Percentiles rank a stretch among this genome's conserved stretches.
Evolutionary conservation across 2,888 invertebrate species (phyloP).

Genomic region (Spilosoma lubricipeda): DNA sequence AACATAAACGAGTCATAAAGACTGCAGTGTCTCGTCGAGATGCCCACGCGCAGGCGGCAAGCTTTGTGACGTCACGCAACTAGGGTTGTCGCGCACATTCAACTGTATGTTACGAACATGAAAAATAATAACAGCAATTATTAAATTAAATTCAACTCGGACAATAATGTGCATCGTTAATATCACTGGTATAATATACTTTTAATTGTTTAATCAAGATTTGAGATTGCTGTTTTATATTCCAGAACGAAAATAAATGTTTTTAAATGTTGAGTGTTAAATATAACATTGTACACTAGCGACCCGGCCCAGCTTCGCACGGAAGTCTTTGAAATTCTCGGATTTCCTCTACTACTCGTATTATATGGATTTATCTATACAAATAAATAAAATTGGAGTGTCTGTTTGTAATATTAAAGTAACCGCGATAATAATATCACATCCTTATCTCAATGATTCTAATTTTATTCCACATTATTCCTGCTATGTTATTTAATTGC

Average conservation of each 20-base stretch:
- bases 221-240: conserved; percentile 23
- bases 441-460: no score
- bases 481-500: neutral
- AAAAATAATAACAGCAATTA: conserved; percentile 29
- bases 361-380: no score
- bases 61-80: conserved; percentile 36
- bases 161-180: conserved; percentile 35
- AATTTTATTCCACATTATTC: neutral
- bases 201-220: conserved; percentile 25
- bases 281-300: neutral
- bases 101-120: conserved; percentile 10
- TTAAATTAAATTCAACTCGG: conserved; percentile 35
- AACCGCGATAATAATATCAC: no score
- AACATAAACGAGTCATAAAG: conserved; percentile 36
- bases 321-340: no score
- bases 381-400: no score
- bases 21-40: conserved; percentile 32
- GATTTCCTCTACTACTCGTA: no score
- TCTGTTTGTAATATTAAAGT: no score
- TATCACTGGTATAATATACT: conserved; percentile 30
- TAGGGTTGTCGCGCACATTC: conserved; percentile 34
- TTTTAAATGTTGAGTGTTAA: neutral
- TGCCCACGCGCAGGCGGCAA: conserved; percentile 42
- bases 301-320: no score
- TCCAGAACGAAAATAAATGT: neutral